Conservation (phyloP, 2,113 vertebrate genomes). For the Arizona elegans region DNA sequence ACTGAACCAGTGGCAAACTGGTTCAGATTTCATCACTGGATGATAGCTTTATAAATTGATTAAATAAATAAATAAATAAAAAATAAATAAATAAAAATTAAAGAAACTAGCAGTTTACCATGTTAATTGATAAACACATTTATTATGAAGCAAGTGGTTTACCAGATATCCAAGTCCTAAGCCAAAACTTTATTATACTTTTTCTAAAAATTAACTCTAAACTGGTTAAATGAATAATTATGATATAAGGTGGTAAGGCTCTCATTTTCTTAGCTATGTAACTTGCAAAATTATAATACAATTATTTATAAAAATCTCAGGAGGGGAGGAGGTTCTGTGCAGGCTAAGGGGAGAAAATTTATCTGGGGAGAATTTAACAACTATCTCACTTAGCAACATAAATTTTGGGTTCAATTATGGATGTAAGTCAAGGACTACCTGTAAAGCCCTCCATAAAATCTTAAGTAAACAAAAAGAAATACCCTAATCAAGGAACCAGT, state of each 20-base stretch:
- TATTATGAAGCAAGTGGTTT: neutral
- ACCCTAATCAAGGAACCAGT: no score
- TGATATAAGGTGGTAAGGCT: neutral
- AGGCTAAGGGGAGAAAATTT: neutral
- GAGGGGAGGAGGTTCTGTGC: neutral
- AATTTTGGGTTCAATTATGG: no score
- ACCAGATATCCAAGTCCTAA: neutral
- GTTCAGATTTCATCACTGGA: neutral
- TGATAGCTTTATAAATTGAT: neutral
- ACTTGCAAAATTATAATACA: neutral
- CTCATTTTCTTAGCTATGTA: neutral
- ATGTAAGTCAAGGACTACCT: no score
- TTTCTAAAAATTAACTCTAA: neutral
- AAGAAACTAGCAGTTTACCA: neutral
- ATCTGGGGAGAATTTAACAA: neutral
- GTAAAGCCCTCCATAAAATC: no score
- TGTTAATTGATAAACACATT: neutral
- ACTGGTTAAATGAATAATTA: neutral
- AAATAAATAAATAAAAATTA: neutral
- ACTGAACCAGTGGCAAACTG: no score
- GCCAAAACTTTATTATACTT: neutral
- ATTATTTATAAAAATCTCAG: neutral
- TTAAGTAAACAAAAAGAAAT: neutral
- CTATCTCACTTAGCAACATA: no score
- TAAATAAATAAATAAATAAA: neutral